Percentiles rank a stretch among this genome's conserved stretches.
phyloP scores from a whole-genome alignment of 2,888 invertebrate genomes.

The Neoascia interrupta region DNA sequence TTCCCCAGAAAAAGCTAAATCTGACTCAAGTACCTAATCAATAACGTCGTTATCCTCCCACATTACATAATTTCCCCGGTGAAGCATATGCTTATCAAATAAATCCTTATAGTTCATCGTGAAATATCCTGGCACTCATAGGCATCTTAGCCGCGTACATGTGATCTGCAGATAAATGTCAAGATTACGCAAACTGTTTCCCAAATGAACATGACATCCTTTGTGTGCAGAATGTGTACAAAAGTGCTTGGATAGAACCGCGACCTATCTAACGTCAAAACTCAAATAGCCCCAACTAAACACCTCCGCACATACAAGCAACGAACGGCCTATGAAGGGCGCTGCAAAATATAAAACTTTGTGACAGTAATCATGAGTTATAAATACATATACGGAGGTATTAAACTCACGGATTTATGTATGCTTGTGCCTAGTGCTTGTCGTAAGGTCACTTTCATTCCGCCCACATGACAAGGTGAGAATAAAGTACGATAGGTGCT shows the following conservation, averaged over 20 bases:
- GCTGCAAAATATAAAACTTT: slow-evolving; percentile 10
- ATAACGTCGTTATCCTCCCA: too few relatives aligned
- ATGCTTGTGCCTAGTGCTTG: slow-evolving; percentile 2
- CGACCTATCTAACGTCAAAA: slow-evolving; percentile 22
- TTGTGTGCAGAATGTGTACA: too few relatives aligned
- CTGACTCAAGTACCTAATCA: too few relatives aligned
- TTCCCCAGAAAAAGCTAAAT: too few relatives aligned
- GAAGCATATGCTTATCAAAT: too few relatives aligned
- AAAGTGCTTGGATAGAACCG: not conserved
- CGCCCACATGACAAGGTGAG: not conserved
- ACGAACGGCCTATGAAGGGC: too few relatives aligned
- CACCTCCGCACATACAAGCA: not conserved
- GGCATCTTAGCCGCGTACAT: not conserved
- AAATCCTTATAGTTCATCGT: too few relatives aligned
- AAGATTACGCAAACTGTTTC: slow-evolving; percentile 15
- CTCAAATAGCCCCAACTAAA: slow-evolving; percentile 1
- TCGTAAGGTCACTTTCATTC: slow-evolving; percentile 1
- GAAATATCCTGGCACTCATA: not conserved
- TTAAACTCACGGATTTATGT: too few relatives aligned
- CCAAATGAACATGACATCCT: slow-evolving; percentile 29
- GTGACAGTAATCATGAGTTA: slow-evolving; percentile 41
- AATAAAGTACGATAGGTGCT: not conserved
- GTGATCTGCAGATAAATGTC: slow-evolving; percentile 12
- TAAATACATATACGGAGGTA: too few relatives aligned
- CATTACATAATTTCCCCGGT: too few relatives aligned